These are phyloP conservation scores for Andrena bucephala DNA, from an alignment of 2,888 invertebrate species.

Conservation along the genomic window DNA sequence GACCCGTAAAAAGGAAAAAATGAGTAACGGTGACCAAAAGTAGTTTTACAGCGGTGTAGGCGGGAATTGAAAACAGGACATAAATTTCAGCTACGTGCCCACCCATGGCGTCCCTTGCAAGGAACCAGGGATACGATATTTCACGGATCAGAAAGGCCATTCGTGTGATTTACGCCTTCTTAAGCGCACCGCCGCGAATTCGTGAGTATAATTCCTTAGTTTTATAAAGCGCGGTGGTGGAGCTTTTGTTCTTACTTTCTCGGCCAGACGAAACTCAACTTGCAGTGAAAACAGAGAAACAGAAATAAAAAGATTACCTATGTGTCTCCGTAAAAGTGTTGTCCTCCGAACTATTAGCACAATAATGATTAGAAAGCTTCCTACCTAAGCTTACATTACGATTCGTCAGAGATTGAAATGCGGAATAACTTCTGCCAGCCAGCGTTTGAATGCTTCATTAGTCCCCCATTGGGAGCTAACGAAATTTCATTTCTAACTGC, in stretches of 20 bases:
- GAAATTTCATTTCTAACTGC: conserved; percentile 20
- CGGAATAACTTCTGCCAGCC: neutral
- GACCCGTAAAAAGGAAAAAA: conserved; percentile 30
- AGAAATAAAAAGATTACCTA: neutral
- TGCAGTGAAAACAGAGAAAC: neutral
- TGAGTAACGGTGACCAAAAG: conserved; percentile 43
- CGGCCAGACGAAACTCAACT: neutral
- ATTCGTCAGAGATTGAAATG: too few species aligned
- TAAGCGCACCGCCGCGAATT: conserved; percentile 59
- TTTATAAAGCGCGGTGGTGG: conserved; percentile 20
- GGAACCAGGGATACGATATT: conserved; percentile 62
- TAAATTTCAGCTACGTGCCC: conserved; percentile 63
- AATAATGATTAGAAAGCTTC: too few species aligned
- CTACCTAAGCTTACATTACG: too few species aligned
- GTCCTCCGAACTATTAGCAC: too few species aligned
- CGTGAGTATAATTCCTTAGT: conserved; percentile 45
- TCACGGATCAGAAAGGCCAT: conserved; percentile 59
- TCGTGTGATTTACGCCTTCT: conserved; percentile 56
- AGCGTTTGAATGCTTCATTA: neutral
- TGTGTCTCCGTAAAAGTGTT: neutral
- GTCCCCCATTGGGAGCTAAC: neutral
- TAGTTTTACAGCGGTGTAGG: conserved; percentile 46
- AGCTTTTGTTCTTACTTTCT: neutral
- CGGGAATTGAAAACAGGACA: conserved; percentile 60
- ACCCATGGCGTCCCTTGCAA: conserved; percentile 37